Evolutionary conservation across 2,888 invertebrate species (phyloP).

Genomic region (Plutella xylostella): DNA sequence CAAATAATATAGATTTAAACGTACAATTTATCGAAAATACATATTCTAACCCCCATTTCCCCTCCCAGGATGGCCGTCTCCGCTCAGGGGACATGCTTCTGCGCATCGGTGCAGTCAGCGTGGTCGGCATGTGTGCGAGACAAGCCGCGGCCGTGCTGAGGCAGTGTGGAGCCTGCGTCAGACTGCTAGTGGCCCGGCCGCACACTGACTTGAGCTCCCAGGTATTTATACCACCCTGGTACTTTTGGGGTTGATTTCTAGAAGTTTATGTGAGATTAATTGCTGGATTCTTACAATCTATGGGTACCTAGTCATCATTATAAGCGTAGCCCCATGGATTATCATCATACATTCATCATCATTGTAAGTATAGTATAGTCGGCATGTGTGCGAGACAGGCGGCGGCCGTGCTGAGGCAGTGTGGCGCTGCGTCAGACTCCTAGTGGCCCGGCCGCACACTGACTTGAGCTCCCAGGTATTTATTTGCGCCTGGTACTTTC

Average conservation of each 20-base stretch:
- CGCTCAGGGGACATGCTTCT: conserved; percentile 95
- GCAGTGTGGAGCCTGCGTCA: conserved; percentile 89
- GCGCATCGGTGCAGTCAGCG: conserved; percentile 89
- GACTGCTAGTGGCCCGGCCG: conserved; percentile 89
- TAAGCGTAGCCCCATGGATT: too few relatives aligned
- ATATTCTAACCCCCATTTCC: background rate
- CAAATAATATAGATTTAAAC: too few relatives aligned
- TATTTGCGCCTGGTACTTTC: too few relatives aligned
- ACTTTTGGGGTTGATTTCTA: too few relatives aligned
- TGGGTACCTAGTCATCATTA: too few relatives aligned
- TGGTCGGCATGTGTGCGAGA: conserved; percentile 93
- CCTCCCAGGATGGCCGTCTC: conserved; percentile 84
- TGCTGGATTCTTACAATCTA: too few relatives aligned
- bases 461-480: too few relatives aligned
- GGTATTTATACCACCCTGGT: conserved; percentile 18
- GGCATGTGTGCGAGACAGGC: conserved; percentile 91
- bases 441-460: conserved; percentile 88
- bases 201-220: conserved; percentile 71
- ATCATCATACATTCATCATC: too few relatives aligned
- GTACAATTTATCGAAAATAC: too few relatives aligned
- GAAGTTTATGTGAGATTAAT: too few relatives aligned
- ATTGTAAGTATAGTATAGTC: too few relatives aligned
- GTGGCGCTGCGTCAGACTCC: conserved; percentile 87
- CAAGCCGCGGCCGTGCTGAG: conserved; percentile 86
- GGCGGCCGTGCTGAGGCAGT: conserved; percentile 89